Conservation (phyloP, 2,113 vertebrate species). For the Patagioenas fasciata region DNA sequence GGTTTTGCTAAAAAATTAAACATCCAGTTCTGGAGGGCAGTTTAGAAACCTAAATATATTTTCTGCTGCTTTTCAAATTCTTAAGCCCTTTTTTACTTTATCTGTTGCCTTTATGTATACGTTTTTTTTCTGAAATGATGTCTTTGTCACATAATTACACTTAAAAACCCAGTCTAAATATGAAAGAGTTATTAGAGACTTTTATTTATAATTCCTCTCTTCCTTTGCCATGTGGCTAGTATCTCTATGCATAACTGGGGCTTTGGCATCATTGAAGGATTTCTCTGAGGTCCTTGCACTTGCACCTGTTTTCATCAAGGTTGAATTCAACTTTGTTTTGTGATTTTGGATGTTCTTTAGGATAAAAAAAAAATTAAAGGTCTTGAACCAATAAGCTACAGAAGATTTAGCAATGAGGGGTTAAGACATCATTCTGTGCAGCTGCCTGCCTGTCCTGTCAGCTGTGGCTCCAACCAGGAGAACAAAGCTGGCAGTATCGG, state of each 20-base stretch:
- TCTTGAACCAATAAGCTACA: background rate
- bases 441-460: background rate
- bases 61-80: background rate
- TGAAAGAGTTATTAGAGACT: background rate
- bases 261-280: background rate
- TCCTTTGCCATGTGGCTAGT: background rate
- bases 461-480: background rate
- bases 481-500: background rate
- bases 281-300: background rate
- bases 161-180: background rate
- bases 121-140: background rate
- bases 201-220: background rate
- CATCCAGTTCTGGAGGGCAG: background rate
- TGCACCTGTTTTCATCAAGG: background rate
- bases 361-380: background rate
- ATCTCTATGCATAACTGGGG: background rate
- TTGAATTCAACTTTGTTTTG: background rate
- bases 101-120: accelerated
- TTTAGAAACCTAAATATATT: background rate
- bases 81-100: background rate
- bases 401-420: background rate
- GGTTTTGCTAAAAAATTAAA: background rate
- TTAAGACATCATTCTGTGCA: background rate
- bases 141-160: background rate
- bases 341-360: background rate